Evolutionary conservation across 2,797 vertebrate species (phyloP).

Genomic region (Arctocebus calabarensis): DNA sequence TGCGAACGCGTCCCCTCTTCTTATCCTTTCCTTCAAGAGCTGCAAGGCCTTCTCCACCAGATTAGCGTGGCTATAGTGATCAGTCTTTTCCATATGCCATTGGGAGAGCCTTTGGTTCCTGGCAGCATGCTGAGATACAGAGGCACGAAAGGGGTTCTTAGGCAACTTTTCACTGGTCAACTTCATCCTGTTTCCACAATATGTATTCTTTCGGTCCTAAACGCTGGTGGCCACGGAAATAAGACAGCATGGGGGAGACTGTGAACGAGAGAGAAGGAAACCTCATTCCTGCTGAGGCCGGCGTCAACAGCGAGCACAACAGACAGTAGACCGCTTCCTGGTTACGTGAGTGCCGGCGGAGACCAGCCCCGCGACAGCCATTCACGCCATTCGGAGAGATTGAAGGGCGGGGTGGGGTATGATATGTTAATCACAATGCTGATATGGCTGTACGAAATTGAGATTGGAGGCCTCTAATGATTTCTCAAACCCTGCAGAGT

Average conservation of each 20-base stretch:
- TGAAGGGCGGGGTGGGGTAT: too few relatives aligned
- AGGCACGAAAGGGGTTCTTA: conserved; percentile 44
- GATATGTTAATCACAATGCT: too few relatives aligned
- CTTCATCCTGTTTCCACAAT: conserved; percentile 76
- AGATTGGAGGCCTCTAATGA: too few relatives aligned
- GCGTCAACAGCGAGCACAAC: too few relatives aligned
- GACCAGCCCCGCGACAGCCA: neutral
- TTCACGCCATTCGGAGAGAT: neutral
- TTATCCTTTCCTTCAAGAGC: too few relatives aligned
- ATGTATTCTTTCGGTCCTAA: conserved; percentile 36
- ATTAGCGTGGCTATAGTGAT: too few relatives aligned
- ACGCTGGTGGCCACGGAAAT: conserved; percentile 26
- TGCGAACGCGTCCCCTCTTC: too few relatives aligned
- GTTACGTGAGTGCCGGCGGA: conserved; percentile 64
- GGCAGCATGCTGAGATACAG: conserved; percentile 28
- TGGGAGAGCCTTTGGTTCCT: conserved; percentile 47
- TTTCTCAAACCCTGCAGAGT: too few relatives aligned
- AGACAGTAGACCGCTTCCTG: neutral
- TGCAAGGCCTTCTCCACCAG: too few relatives aligned
- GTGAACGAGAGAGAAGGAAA: neutral
- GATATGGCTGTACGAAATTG: too few relatives aligned
- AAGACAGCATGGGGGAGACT: neutral
- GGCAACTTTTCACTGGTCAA: conserved; percentile 79
- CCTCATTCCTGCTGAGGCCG: neutral
- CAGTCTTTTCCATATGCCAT: conserved; percentile 60